Percentiles rank a stretch among this genome's conserved stretches.
These are phyloP conservation scores for Chionoecetes opilio DNA, from an alignment of 1,140 invertebrate species.

Conservation along the genomic window DNA sequence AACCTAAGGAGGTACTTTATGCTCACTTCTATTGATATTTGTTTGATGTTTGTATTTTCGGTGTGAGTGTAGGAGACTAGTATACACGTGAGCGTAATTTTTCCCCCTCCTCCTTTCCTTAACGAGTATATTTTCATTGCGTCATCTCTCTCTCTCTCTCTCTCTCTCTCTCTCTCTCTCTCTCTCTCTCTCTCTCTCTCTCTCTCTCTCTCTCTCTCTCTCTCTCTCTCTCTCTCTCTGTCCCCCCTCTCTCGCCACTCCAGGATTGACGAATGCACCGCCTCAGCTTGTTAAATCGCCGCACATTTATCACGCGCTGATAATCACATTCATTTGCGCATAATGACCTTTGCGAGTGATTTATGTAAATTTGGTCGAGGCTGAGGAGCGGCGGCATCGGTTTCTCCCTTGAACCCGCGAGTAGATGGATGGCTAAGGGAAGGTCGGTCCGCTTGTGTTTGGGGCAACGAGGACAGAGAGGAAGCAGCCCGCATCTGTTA, in stretches of 20 bases:
- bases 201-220: background rate
- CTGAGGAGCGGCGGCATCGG: background rate
- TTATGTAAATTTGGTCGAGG: constrained; percentile 41
- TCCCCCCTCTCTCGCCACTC: background rate
- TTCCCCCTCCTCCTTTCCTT: too few relatives aligned
- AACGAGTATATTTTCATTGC: too few relatives aligned
- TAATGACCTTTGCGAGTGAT: constrained; percentile 38
- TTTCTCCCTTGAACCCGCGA: background rate
- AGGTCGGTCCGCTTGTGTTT: background rate
- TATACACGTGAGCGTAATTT: too few relatives aligned
- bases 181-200: background rate
- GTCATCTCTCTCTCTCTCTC: too few relatives aligned
- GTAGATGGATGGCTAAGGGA: background rate
- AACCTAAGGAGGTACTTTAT: too few relatives aligned
- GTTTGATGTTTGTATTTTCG: too few relatives aligned
- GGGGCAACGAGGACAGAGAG: background rate
- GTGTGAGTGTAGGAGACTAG: too few relatives aligned
- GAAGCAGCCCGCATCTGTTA: background rate
- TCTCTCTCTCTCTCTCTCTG: background rate
- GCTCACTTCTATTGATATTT: too few relatives aligned
- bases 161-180: background rate
- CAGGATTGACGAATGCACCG: background rate
- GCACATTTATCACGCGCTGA: constrained; percentile 20
- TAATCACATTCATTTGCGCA: constrained; percentile 50
- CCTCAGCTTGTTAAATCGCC: constrained; percentile 32